Base-by-base conservation (phyloP, 2,113 vertebrate species). In the Gila orcuttii region DNA sequence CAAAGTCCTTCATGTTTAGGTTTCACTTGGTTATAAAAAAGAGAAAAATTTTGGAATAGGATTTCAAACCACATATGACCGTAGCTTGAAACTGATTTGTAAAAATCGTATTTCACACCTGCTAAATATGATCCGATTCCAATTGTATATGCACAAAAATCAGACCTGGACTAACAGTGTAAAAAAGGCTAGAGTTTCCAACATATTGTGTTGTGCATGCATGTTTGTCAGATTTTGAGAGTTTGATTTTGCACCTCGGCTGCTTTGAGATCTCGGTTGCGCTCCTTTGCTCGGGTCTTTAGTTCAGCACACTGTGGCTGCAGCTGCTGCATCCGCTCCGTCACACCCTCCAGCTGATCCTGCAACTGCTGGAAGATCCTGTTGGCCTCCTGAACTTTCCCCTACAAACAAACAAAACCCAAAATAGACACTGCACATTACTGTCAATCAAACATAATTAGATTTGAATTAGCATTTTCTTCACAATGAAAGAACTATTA, bases 321-420 rank as follows among this genome's bases (percentile, higher is more conserved):
- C 23, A 97, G 92, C 23, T 91, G 91, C 73, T 95, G 90, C 50
- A 96, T 92, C 76, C 97, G 96, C 89, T 95, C 91, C 15, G 89
- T 95, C 87, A 98, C 90, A 42, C 90, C 89, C 84, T 97, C 95
- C 85, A 98, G 87, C 79, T 94, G 95, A 62, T 97, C 95, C 89
- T 97, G 96, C 86, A 96, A 94, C 79, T 93, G 89, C 86, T 93
- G 96, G 87, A 95, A 96, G 36, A 93, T 96, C 79, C 86, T 89
- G 91, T 97, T 97, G 71, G 96, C 94, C 84, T 95, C 92, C 28
- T 90, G 91, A 1, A 97, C 92, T 89, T 96, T 97, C 45, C 81
- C 91, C 98, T 99, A 91, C 0, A 77, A 39, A 39, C 77, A 78
- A 50, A 19, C 11, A 36, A 25, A 62, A 47, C 39, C 39, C 23